Base-by-base conservation (phyloP, 2,797 vertebrate species). In the Gobio occitaniae region DNA sequence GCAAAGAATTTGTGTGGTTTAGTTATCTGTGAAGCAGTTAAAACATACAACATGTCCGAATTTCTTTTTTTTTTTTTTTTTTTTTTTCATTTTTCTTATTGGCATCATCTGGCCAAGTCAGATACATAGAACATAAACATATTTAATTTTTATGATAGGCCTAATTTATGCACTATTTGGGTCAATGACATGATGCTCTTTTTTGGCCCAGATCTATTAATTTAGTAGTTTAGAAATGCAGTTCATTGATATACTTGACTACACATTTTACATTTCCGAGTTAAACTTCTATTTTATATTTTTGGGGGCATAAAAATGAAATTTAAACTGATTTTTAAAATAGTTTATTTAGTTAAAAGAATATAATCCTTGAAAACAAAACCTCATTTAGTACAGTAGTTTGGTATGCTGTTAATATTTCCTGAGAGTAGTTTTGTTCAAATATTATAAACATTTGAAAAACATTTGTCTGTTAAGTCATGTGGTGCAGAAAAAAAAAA, bases 1-100 rank as follows among this genome's bases (percentile, higher is more conserved):
- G 50, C 47, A 82, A 76, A 70, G 5, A 50, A 84, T 71, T 72
- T 74, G 44, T 74, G 76, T 12, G 41, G 78, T 65, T 54, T 76
- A 19, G 29, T 54, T 65, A 52, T 52, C 32, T 83, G 1, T 76
- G 29, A 59, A n/a, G 16, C 50, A 44, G 8, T 59, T 10, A 47
- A 59, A 29, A 56, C 10, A 79, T 38, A 50, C 17, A 54, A 41
- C 15, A 59, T 3, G 3, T 56, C 6, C 0, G 4, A 59, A 12
- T 59, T 56, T 3, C 4, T 10, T 21, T 8, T 1, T 15, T 3
- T 11, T 10, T 54, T 8, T 3, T 15, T 48, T 12, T 50, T 50
- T 50, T 11, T 0, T 47, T 19, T 8, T 38, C 3, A 29, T 32
- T 54, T 76, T n/a, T 32, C 8, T 44, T 44, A 44, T 44, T 44